These are phyloP conservation scores for Pseudanteris insignis DNA, from an alignment of 2,888 invertebrate genomes.

Conservation along the genomic window DNA sequence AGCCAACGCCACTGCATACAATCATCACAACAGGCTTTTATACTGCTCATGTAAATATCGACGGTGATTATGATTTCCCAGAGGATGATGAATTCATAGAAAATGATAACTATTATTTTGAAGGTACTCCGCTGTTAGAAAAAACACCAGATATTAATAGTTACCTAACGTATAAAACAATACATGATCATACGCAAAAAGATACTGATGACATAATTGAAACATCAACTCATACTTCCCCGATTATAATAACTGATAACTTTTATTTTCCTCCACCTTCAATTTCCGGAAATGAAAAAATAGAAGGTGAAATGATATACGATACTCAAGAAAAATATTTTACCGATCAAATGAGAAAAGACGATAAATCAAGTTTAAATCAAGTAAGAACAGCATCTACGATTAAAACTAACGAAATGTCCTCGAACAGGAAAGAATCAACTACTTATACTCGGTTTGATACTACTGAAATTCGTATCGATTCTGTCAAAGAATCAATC, in stretches of 20 bases:
- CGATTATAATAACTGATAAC: constrained; percentile 63
- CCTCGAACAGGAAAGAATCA: too few species aligned
- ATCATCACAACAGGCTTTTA: constrained; percentile 64
- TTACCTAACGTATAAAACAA: background rate
- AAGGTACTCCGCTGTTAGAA: constrained; percentile 52
- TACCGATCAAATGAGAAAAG: background rate
- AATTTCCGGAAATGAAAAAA: constrained; percentile 37
- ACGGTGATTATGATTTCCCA: constrained; percentile 45
- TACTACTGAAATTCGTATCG: too few species aligned
- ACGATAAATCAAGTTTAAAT: background rate
- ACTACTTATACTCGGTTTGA: too few species aligned
- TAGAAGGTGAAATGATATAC: constrained; percentile 23
- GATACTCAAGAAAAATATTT: constrained; percentile 16
- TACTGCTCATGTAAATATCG: constrained; percentile 50
- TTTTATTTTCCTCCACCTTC: constrained; percentile 58
- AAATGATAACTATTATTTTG: constrained; percentile 35
- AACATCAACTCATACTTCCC: constrained; percentile 43
- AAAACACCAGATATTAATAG: constrained; percentile 46
- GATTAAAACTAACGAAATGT: too few species aligned
- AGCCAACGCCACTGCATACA: constrained; percentile 57
- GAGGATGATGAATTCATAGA: constrained; percentile 49
- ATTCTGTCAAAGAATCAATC: too few species aligned
- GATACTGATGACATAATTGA: constrained; percentile 18
- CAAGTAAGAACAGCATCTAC: too few species aligned
- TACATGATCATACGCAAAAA: background rate